Evolutionary conservation across 2,797 vertebrate genomes (phyloP).

Genomic region (Leucoraja ocellata): DNA sequence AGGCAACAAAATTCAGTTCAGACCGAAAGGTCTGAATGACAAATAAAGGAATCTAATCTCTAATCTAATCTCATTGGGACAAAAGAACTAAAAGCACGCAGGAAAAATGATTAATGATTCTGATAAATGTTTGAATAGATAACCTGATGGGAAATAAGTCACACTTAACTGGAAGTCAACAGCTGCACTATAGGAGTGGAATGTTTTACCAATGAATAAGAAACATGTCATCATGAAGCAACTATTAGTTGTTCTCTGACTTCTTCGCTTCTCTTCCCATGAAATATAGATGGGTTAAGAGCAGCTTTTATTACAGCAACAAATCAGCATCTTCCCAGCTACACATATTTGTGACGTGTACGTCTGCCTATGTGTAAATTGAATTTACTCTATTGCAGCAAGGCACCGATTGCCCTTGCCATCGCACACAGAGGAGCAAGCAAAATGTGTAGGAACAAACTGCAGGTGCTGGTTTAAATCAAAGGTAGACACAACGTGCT

Average conservation of each 20-base stretch:
- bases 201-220: slow-evolving; percentile 31
- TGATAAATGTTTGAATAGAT: slow-evolving; percentile 37
- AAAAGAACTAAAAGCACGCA: no score
- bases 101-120: slow-evolving; percentile 1
- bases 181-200: background rate
- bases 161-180: slow-evolving; percentile 28
- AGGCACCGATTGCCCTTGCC: background rate
- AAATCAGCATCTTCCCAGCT: slow-evolving; percentile 23
- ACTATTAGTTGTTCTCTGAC: slow-evolving; percentile 27
- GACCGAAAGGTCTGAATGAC: no score
- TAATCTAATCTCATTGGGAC: background rate
- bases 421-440: no score
- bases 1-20: no score
- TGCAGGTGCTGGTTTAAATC: background rate
- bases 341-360: background rate
- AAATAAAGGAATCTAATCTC: no score
- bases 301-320: slow-evolving; percentile 31
- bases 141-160: slow-evolving; percentile 34
- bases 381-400: background rate
- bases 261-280: background rate
- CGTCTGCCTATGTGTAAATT: background rate
- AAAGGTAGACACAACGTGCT: no score
- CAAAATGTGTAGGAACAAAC: no score
- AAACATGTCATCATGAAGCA: slow-evolving; percentile 24
- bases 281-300: slow-evolving; percentile 35